A percentile compares a stretch with the other conserved stretches of the same genome.
phyloP scores from a whole-genome alignment of 2,113 vertebrate genomes.

The Choloepus hoffmanni region DNA sequence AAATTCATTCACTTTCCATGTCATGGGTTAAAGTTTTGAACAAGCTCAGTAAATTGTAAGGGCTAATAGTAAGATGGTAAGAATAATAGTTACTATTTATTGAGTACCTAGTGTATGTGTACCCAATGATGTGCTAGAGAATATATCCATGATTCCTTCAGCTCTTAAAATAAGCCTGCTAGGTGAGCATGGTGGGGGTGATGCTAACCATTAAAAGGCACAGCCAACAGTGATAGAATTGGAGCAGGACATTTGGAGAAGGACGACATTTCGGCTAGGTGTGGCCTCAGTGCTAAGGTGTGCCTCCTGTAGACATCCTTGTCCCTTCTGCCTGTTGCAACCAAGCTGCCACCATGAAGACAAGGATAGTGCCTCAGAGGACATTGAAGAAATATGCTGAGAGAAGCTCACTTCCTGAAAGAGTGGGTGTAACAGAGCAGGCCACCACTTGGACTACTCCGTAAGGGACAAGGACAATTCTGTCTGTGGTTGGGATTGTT shows the following conservation, averaged over 20 bases:
- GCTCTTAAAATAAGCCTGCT: background rate
- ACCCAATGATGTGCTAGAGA: background rate
- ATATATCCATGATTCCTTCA: background rate
- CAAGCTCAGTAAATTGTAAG: background rate
- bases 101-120: background rate
- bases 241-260: background rate
- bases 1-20: background rate
- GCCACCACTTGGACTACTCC: background rate
- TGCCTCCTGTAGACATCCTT: background rate
- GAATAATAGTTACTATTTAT: background rate
- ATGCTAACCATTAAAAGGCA: background rate
- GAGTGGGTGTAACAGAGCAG: background rate
- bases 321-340: background rate
- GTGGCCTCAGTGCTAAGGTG: background rate
- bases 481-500: background rate
- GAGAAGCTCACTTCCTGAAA: slow-evolving; percentile 1
- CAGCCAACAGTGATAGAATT: background rate
- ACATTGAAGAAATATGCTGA: background rate
- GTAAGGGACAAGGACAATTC: background rate
- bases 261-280: background rate
- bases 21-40: background rate
- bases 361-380: background rate
- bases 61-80: background rate
- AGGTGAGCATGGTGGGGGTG: background rate
- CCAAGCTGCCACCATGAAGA: background rate